Conservation (phyloP, 1,140 invertebrate genomes). For the Dendrolimus punctatus region DNA sequence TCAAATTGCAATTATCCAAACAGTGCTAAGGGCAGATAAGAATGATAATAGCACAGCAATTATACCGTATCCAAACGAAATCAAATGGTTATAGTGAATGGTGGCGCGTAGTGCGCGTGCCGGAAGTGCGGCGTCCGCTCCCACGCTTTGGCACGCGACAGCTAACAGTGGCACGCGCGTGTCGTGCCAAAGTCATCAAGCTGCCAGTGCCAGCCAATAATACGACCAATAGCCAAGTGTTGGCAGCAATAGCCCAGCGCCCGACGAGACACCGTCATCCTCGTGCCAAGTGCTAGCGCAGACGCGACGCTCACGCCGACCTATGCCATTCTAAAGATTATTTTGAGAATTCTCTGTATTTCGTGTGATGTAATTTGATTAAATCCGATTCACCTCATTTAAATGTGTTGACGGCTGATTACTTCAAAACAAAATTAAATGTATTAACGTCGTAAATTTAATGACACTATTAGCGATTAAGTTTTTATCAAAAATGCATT, state of each 20-base stretch:
- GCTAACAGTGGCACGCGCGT: conserved; percentile 12
- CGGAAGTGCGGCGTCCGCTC: conserved; percentile 44
- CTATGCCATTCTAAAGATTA: neutral
- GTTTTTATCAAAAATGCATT: no score
- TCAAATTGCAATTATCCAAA: no score
- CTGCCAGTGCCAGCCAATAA: conserved; percentile 4
- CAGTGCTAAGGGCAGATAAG: neutral
- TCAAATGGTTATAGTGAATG: neutral
- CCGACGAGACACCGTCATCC: no score
- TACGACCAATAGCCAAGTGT: conserved; percentile 20
- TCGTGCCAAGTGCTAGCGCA: no score
- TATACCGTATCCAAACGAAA: conserved; percentile 1
- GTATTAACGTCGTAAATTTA: no score
- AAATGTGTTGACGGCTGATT: no score
- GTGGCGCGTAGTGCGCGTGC: conserved; percentile 23
- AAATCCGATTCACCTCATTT: no score
- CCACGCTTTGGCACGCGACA: conserved; percentile 49
- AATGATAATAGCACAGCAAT: neutral
- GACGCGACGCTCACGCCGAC: neutral
- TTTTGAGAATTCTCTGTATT: conserved; percentile 2
- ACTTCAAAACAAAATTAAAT: no score
- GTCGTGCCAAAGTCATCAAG: conserved; percentile 7
- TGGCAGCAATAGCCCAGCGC: conserved; percentile 2
- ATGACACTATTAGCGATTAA: no score
- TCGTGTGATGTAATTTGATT: no score